Evolutionary conservation across 1,140 invertebrate species (phyloP), one percentile per base, ranked within the genome.

Genomic region (Leptinotarsa undecemlineata): DNA sequence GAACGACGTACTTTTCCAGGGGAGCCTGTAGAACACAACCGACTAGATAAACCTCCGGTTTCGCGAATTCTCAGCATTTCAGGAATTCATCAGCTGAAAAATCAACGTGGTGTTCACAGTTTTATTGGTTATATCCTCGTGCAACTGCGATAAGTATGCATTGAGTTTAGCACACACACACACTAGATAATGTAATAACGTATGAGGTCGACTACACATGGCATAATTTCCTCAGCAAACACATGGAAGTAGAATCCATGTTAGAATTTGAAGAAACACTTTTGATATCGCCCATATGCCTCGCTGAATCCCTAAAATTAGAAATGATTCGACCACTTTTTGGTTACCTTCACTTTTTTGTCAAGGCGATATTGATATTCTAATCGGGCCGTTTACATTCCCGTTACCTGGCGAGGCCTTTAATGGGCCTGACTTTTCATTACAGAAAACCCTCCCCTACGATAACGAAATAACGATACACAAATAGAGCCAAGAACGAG

Each of bases 401-500:
- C n/a, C 51, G 51, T 57, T 15, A 57, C 51, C 51, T 17, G 42
- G 64, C 26, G 15, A 23, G 42, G 14, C 26, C 5, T 67, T 26
- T 33, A 67, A 67, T 67, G 26, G 64, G 6, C 26, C 15, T 42
- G 42, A 13, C 26, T 42, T 67, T 67, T 67, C n/a, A n/a, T 21
- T 17, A 42, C 11, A 67, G 64, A 21, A 67, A 67, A 67, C 64
- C 64, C 42, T 67, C 42, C 15, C 51, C 51, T 19, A 57, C 15
- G n/a, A 19, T 17, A 57, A 57, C n/a, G 42, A 67, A 67, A 67
- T 33, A 17, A 21, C 23, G 26, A 67, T 23, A 67, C 64, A 42
- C 64, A n/a, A n/a, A 19, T 67, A 67, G 26, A 8, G 17, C 48
- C 51, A 71, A 75, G 66, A 74, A 64, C 17, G 17, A 57, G 51